Evolutionary conservation across 2,113 vertebrate species (phyloP), one percentile per base, ranked within the genome.

Genomic region (Protomyctophum bolini): DNA sequence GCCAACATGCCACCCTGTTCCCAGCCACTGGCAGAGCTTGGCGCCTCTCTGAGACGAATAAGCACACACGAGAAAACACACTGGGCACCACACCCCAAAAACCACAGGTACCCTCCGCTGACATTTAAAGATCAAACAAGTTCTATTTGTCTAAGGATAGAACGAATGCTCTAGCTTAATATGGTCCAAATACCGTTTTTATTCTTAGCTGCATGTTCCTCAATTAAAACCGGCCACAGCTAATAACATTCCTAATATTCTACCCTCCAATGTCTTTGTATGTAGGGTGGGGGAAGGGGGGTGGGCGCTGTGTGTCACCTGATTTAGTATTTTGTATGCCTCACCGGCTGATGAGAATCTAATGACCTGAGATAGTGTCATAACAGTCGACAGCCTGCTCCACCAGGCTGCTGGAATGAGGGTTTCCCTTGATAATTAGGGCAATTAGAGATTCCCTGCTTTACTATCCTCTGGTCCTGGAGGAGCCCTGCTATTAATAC

Each of bases 361-460:
- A 77, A 86, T 73, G 29, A 12, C 21, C 55, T 54, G n/a, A 52
- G 50, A 60, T 64, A 65, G 60, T 57, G 69, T 75, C 76, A 79
- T 66, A 78, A 80, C 76, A 84, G 46, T 70, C 14, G 47, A 69
- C 70, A 58, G 55, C 59, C 62, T 48, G 70, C 66, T 58, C 54
- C 12, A 10, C 6, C 57, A 79, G 74, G 71, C 73, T 78, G 80
- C 75, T 71, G 86, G 81, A 87, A 89, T 83, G 72, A 73, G 76
- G 80, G 67, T 87, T 89, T 87, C 84, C 81, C 83, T 81, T 72
- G 81, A 88, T 90, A 89, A 89, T 87, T 86, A 80, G 63, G 47
- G 72, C 84, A 89, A 88, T 90, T 90, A 88, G 85, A 87, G 83
- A 81, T 90, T 87, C 71, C 72, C 70, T 72, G 67, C 70, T 88